Base-by-base conservation (phyloP, 1,140 invertebrate genomes). In the Chelonus insularis region DNA sequence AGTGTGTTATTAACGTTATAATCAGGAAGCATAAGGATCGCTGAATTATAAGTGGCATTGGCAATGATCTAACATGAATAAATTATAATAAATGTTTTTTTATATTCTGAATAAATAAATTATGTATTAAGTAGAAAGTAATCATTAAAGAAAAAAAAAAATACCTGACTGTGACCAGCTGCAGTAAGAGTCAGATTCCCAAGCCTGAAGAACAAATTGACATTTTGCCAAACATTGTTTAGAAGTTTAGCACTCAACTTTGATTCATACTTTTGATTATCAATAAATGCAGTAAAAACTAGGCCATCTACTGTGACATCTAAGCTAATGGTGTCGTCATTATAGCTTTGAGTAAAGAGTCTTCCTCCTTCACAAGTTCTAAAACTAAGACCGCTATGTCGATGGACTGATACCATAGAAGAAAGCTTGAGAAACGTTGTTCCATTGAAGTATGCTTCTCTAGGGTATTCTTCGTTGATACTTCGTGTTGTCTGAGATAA, bases 371-470 rank as follows among this genome's bases (percentile, higher is more conserved):
- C 84, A 78, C 92, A 94, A 9, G 89, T 91, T 66, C 90, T 83
- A 72, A 92, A 92, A 77, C 90, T 92, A 32, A 93, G 81, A 12
- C 90, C 90, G 58, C 89, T 90, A 68, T 91, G 89, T 66, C 87
- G 85, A 71, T 88, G 89, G 66, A 92, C 84, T 29, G 88, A 89
- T 68, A 92, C 85, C 57, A 88, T 88, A 32, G 86, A 85, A 37
- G 83, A 77, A 51, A 92, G 79, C 68, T 86, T 84, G 50, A 92
- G 82, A 72, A 88, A 91, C 4, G 90, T 86, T 65, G 88, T 88
- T 58, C 89, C 89, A 79, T 92, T 91, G 77, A 93, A 91, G 70
- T 91, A 92, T 14, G 88, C 91, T 79, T 93, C 91, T 20, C 88
- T 85, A 32, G 85, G 79, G 57, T 85, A 82, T 11, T 71, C 71